phyloP scores from a whole-genome alignment of 2,113 vertebrate genomes.

The Gulo gulo region DNA sequence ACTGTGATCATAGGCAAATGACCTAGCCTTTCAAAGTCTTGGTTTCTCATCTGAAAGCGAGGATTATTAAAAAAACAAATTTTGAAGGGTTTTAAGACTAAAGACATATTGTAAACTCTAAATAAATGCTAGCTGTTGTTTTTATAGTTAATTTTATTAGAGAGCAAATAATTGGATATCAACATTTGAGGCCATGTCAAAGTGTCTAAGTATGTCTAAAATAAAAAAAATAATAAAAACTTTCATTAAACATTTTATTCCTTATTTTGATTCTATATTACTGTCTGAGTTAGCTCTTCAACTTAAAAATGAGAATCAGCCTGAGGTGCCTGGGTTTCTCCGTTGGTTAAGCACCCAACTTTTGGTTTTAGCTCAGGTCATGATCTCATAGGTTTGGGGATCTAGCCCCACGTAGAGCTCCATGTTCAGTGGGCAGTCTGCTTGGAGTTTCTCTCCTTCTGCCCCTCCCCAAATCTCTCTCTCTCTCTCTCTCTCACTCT shows the following conservation, averaged over 20 bases:
- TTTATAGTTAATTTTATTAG: background rate
- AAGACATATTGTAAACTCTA: background rate
- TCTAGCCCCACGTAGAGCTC: background rate
- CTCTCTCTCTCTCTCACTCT: background rate
- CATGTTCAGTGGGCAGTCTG: background rate
- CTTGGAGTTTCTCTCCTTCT: background rate
- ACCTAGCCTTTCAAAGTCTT: background rate
- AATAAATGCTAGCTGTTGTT: background rate
- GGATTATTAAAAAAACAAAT: background rate
- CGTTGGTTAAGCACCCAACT: background rate
- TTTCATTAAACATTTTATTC: background rate
- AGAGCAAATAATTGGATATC: background rate
- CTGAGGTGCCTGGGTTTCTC: background rate
- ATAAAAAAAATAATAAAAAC: background rate
- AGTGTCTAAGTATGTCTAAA: background rate
- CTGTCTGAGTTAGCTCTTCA: background rate
- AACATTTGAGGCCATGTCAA: background rate
- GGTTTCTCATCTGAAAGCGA: background rate
- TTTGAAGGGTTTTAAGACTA: background rate
- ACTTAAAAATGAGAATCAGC: background rate
- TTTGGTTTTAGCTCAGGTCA: background rate
- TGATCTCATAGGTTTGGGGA: background rate
- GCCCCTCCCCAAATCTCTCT: background rate
- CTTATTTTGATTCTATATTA: background rate
- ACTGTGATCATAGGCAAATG: background rate